Base-by-base conservation (phyloP, 64 coral and sea anemone genomes). In the Montipora capricornis region DNA sequence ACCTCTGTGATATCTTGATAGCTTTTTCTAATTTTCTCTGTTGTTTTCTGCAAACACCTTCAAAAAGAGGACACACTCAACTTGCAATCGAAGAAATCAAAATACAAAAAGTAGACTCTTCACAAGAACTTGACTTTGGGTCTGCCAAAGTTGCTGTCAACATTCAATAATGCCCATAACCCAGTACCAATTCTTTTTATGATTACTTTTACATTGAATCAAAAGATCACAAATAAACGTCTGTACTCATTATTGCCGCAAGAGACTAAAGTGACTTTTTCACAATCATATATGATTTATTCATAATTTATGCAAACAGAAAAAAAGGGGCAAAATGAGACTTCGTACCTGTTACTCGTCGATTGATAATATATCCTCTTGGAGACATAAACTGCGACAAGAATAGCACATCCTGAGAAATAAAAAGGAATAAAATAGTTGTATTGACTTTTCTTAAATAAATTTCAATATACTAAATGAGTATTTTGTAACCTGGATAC, bases 41-140 rank as follows among this genome's bases (percentile, higher is more conserved):
- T 37, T 99, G 97, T 77, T 96, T 99, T 85, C 88, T 87, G 84
- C 97, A 99, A 17, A 99, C 97, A 92, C 97, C 97, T 99, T 83
- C 9, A 48, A 88, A 47, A 64, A 44, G 74, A 37, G 80, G 4
- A n/a, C 6, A 68, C 3, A 16, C 20, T 50, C 20, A 17, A 4
- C 20, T 80, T 78, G 13, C 19, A 78, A 13, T 15, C 3, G 4
- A 12, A 78, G 4, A 78, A 14, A n/a, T 5, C 5, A 78, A 50
- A 24, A 3, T 13, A 22, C 37, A 10, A 55, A 55, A 55, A 55
- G 9, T 55, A 55, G 6, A 55, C 5, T 10, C 5, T 5, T 55
- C 0, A 7, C 52, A 7, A 7, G 52, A 55, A 55, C 52, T 55
- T 55, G 52, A 10, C 52, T 7, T 55, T 10, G 29, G 29, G 29